Conservation (phyloP, 2,797 vertebrate genomes). For the Syncerus caffer region DNA sequence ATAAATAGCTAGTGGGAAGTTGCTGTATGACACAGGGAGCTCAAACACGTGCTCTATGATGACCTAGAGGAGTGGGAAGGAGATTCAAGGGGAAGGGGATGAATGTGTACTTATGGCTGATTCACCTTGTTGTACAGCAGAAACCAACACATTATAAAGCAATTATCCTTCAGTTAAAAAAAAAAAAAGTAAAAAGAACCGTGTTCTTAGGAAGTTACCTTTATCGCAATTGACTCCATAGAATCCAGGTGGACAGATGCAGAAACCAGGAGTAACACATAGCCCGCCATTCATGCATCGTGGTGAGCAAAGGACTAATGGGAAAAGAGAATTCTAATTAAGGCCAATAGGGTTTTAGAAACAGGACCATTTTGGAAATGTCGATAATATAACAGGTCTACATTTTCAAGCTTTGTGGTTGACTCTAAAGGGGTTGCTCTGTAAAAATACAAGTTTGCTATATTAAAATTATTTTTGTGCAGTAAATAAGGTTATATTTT, state of each 20-base stretch:
- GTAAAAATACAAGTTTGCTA: not conserved
- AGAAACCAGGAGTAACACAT: slow-evolving; percentile 90
- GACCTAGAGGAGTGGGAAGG: not conserved
- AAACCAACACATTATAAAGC: not conserved
- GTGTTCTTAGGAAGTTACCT: slow-evolving; percentile 82
- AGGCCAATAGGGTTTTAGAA: not conserved
- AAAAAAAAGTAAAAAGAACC: not conserved
- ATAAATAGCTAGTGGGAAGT: not conserved
- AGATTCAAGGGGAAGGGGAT: not conserved
- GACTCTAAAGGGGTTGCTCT: slow-evolving; percentile 20
- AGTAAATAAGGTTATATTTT: not conserved
- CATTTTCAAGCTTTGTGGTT: not conserved
- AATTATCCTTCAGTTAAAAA: not conserved
- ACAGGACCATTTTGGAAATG: not conserved
- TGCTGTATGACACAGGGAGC: not conserved
- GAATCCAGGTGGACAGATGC: slow-evolving; percentile 91
- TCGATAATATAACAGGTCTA: not conserved
- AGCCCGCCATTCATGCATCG: slow-evolving; percentile 90
- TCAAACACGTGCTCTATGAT: not conserved
- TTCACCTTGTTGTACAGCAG: not conserved
- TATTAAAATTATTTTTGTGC: slow-evolving; percentile 11
- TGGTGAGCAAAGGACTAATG: slow-evolving; percentile 86
- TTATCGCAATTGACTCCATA: slow-evolving; percentile 90
- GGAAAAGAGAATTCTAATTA: slow-evolving; percentile 30
- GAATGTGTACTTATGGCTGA: not conserved